Percentiles rank a stretch among this genome's conserved stretches.
Evolutionary conservation across 2,113 vertebrate species (phyloP).

Genomic region (Channa argus): DNA sequence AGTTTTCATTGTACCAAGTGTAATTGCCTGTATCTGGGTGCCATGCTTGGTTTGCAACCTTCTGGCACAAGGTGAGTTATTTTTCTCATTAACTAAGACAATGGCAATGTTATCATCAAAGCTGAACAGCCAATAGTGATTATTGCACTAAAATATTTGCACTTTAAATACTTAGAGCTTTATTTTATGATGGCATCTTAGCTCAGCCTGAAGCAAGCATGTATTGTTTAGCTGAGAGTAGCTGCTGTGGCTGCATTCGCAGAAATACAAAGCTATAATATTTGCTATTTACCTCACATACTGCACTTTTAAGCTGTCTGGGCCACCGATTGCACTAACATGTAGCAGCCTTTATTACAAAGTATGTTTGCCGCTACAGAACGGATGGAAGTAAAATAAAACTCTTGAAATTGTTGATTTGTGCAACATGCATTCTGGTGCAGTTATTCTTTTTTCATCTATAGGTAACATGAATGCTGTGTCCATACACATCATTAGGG

Average conservation of each 20-base stretch:
- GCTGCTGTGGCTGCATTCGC: conserved; percentile 47
- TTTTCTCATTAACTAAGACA: conserved; percentile 36
- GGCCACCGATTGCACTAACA: conserved; percentile 52
- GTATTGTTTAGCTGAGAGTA: conserved; percentile 62
- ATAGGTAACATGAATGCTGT: no score
- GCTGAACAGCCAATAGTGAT: conserved; percentile 48
- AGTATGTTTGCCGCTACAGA: conserved; percentile 34
- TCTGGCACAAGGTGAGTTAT: conserved; percentile 24
- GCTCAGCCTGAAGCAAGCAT: conserved; percentile 61
- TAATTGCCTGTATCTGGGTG: conserved; percentile 37
- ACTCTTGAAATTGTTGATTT: conserved; percentile 33
- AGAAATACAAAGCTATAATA: conserved; percentile 50
- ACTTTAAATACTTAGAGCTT: conserved; percentile 52
- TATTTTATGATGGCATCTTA: conserved; percentile 45
- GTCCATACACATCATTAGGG: neutral
- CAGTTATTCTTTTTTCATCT: neutral
- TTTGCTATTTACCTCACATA: conserved; percentile 54
- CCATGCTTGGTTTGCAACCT: conserved; percentile 31
- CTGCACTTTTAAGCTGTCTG: conserved; percentile 37
- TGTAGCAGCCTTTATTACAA: conserved; percentile 32
- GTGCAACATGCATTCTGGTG: conserved; percentile 22
- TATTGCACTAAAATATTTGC: conserved; percentile 62
- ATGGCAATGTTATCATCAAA: conserved; percentile 38
- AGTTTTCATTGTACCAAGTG: conserved; percentile 29
- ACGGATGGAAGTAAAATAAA: conserved; percentile 43